These are phyloP conservation scores for Ophthalmolycus amberensis DNA, from an alignment of 2,113 vertebrate species.

Conservation along the genomic window DNA sequence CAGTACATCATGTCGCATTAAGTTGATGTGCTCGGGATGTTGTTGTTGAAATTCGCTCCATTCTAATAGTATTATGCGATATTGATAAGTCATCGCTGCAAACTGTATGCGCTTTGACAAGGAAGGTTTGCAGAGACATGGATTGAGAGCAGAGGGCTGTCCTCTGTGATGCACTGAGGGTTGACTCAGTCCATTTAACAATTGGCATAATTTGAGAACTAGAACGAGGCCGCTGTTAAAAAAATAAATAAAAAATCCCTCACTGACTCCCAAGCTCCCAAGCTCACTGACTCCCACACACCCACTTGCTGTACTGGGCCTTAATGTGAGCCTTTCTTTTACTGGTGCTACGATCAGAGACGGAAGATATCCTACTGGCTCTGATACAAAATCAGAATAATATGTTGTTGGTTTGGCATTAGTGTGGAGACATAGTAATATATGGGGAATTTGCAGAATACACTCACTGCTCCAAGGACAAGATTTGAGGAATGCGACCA, in stretches of 20 bases:
- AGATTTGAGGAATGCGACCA: background rate
- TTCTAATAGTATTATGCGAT: background rate
- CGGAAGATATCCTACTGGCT: conserved; percentile 9
- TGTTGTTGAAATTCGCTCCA: background rate
- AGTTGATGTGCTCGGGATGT: background rate
- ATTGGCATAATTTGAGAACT: conserved; percentile 37
- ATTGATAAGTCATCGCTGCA: background rate
- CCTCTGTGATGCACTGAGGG: conserved; percentile 15
- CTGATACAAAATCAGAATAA: background rate
- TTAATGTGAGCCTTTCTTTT: conserved; percentile 21
- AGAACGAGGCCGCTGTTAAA: too few relatives aligned
- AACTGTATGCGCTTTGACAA: conserved; percentile 17
- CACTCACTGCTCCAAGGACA: background rate
- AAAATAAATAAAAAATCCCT: too few relatives aligned
- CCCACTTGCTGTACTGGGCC: conserved; percentile 24
- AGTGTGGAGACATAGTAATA: background rate
- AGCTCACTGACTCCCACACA: conserved; percentile 58
- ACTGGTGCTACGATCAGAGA: conserved; percentile 26
- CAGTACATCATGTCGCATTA: background rate
- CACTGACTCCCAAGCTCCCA: conserved; percentile 49
- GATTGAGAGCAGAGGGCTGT: conserved; percentile 22
- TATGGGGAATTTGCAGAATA: background rate
- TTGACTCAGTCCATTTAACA: conserved; percentile 39
- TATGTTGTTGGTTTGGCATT: background rate
- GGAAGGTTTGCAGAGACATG: conserved; percentile 6